Evolutionary conservation across 2,888 invertebrate species (phyloP).

Genomic region (Luperina testacea): DNA sequence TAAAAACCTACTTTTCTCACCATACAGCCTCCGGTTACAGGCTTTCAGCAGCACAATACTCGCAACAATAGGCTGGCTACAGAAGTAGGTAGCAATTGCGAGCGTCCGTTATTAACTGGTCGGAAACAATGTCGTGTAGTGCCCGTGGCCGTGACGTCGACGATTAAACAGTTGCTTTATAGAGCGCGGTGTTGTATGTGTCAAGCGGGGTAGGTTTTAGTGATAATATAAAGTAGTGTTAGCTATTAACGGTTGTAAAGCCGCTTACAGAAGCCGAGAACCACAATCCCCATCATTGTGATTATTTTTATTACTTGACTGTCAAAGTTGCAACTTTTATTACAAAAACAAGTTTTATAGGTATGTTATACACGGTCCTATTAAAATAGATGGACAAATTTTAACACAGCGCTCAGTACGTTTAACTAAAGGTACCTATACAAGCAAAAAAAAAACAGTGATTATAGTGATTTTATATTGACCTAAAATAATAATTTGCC

Average conservation of each 20-base stretch:
- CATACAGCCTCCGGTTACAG: constrained; percentile 17
- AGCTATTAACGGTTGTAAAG: neutral
- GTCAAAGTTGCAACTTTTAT: too few relatives aligned
- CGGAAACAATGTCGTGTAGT: constrained; percentile 55
- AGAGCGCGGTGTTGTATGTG: neutral
- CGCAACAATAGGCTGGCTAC: constrained; percentile 49
- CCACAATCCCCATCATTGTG: neutral
- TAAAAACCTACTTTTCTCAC: constrained; percentile 2
- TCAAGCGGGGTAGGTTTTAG: constrained; percentile 1
- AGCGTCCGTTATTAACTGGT: constrained; percentile 51
- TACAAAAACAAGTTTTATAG: too few relatives aligned
- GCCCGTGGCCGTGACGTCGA: constrained; percentile 16
- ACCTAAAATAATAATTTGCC: too few relatives aligned
- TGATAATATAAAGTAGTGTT: neutral
- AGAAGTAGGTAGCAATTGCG: constrained; percentile 47
- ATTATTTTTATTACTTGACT: neutral
- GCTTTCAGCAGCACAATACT: constrained; percentile 48
- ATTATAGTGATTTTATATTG: too few relatives aligned
- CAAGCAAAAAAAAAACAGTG: too few relatives aligned
- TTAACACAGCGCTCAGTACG: too few relatives aligned
- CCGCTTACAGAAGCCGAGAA: neutral
- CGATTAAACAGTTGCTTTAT: constrained; percentile 24
- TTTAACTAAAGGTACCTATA: too few relatives aligned
- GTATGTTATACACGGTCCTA: too few relatives aligned
- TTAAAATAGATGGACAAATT: too few relatives aligned